Evolutionary conservation across 2,797 vertebrate species (phyloP).

Genomic region (Chelon labrosus): DNA sequence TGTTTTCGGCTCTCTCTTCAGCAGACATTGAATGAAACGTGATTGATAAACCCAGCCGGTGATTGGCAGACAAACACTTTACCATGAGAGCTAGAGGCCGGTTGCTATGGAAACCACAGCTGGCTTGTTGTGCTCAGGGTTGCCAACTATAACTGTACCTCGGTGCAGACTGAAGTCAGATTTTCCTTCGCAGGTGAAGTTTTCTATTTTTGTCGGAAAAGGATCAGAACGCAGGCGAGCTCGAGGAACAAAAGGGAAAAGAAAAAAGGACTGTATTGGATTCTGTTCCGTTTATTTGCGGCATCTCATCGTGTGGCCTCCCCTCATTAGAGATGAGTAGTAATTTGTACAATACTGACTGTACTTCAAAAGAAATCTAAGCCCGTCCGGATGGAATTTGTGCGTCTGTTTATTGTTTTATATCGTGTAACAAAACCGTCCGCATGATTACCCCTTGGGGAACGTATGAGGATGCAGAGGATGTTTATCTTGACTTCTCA

Average conservation of each 20-base stretch:
- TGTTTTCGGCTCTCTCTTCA: not conserved
- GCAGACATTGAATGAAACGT: not conserved
- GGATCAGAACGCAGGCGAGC: not conserved
- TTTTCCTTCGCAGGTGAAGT: not conserved
- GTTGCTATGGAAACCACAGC: conserved; percentile 46
- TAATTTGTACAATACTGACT: not conserved
- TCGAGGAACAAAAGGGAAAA: not conserved
- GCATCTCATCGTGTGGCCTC: not conserved
- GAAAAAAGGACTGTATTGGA: too few relatives aligned
- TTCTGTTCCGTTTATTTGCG: not conserved
- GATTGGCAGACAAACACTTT: conserved; percentile 6
- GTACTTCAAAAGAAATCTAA: not conserved
- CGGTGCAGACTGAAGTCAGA: not conserved
- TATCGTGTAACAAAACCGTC: not conserved
- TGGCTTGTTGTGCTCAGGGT: conserved; percentile 17
- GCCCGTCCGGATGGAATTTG: not conserved
- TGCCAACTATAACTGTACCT: conserved; percentile 8
- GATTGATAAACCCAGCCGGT: not conserved
- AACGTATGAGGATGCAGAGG: not conserved
- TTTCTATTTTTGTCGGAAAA: not conserved
- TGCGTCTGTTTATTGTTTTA: conserved; percentile 9
- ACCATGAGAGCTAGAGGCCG: not conserved
- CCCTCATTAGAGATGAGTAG: not conserved
- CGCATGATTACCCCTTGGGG: not conserved
- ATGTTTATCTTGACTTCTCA: conserved; percentile 20